These are phyloP conservation scores for Ophion slaviceki DNA, from an alignment of 2,888 invertebrate genomes.

Conservation along the genomic window DNA sequence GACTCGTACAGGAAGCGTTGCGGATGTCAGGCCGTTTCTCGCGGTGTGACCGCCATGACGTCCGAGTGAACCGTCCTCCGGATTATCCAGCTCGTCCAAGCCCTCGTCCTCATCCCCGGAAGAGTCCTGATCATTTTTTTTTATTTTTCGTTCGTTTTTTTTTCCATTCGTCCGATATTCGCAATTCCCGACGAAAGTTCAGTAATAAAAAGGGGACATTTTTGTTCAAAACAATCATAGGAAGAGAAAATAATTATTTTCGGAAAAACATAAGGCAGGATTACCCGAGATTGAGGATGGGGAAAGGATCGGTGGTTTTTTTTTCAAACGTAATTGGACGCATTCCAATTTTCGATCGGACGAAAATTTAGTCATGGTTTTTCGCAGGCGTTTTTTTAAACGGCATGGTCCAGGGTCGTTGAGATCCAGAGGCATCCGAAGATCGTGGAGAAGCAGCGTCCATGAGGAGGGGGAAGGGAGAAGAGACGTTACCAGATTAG, in stretches of 20 bases:
- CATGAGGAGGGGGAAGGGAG: slow-evolving; percentile 71
- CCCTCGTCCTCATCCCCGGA: slow-evolving; percentile 82
- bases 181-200: slow-evolving; percentile 18
- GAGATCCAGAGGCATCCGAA: slow-evolving; percentile 56
- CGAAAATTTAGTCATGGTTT: slow-evolving; percentile 27
- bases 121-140: slow-evolving; percentile 76
- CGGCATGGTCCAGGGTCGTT: slow-evolving; percentile 49
- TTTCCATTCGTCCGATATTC: slow-evolving; percentile 15
- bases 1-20: slow-evolving; percentile 82
- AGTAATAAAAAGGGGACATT: slow-evolving; percentile 29
- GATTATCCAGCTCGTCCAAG: slow-evolving; percentile 81
- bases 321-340: not conserved
- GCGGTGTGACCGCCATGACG: slow-evolving; percentile 78
- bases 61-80: slow-evolving; percentile 80
- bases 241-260: slow-evolving; percentile 1
- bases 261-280: slow-evolving; percentile 8
- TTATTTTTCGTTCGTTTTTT: slow-evolving; percentile 34
- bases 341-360: not conserved
- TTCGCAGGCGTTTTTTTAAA: slow-evolving; percentile 25
- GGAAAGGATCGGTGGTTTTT: slow-evolving; percentile 2
- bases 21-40: slow-evolving; percentile 81
- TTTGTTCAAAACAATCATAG: not conserved
- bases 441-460: slow-evolving; percentile 73
- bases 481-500: slow-evolving; percentile 76
- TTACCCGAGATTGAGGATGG: slow-evolving; percentile 43